A percentile compares a stretch with the other conserved stretches of the same genome.
phyloP scores from a whole-genome alignment of 53 echinoderm and acorn worm genomes.

The Zoroaster sp. region DNA sequence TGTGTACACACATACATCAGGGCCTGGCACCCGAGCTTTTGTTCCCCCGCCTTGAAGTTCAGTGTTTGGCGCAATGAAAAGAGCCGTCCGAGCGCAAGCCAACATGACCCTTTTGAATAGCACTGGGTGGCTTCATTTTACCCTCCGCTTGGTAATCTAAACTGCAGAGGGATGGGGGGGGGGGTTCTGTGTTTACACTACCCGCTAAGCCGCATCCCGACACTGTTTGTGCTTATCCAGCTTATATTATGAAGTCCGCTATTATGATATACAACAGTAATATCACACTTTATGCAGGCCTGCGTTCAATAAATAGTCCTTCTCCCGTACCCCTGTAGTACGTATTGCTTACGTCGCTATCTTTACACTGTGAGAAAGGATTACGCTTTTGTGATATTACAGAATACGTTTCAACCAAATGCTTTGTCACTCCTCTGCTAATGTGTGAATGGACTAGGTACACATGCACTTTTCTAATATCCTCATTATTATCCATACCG shows the following conservation, averaged over 20 bases:
- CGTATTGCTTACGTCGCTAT: neutral
- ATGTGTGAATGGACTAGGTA: too few species aligned
- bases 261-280: neutral
- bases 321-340: neutral
- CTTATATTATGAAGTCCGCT: neutral
- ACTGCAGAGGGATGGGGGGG: slow-evolving; percentile 8
- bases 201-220: slow-evolving; percentile 26
- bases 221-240: slow-evolving; percentile 9
- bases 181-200: slow-evolving; percentile 35
- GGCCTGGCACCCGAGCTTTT: neutral
- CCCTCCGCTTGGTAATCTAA: slow-evolving; percentile 41
- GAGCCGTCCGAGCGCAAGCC: slow-evolving; percentile 8
- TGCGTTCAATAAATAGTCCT: neutral
- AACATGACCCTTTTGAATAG: slow-evolving; percentile 30
- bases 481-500: too few species aligned
- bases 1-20: neutral
- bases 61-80: slow-evolving; percentile 16
- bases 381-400: neutral
- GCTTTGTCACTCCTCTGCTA: too few species aligned
- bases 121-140: slow-evolving; percentile 29
- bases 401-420: neutral
- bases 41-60: slow-evolving; percentile 11
- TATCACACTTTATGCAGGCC: neutral
- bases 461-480: too few species aligned
- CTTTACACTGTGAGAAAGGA: neutral